phyloP scores from a whole-genome alignment of 2,888 invertebrate genomes.

The Nyleta sp. region DNA sequence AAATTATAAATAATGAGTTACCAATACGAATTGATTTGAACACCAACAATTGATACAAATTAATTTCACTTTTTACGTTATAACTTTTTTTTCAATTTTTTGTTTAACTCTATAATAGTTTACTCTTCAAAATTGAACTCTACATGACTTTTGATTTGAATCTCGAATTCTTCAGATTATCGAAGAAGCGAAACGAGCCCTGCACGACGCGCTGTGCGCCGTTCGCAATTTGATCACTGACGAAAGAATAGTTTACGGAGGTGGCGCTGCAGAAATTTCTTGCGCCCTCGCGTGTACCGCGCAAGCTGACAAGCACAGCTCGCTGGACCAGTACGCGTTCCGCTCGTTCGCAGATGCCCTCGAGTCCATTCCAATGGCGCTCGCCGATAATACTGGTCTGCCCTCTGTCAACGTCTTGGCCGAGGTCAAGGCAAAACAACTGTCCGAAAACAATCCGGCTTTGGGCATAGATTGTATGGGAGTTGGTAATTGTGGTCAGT shows the following conservation, averaged over 20 bases:
- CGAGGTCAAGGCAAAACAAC: conserved; percentile 95
- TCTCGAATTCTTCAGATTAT: conserved; percentile 87
- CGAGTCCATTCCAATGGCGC: conserved; percentile 96
- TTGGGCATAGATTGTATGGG: conserved; percentile 98
- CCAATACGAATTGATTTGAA: too few species aligned
- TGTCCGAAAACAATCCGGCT: conserved; percentile 91
- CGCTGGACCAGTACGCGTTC: conserved; percentile 98
- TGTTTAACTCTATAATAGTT: too few species aligned
- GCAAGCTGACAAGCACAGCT: conserved; percentile 93
- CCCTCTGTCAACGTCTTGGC: conserved; percentile 96
- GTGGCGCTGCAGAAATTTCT: conserved; percentile 98
- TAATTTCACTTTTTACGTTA: background rate
- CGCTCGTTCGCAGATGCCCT: conserved; percentile 97
- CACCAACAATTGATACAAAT: conserved; percentile 37
- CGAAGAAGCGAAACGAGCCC: conserved; percentile 89
- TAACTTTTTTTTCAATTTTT: background rate
- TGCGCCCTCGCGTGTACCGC: conserved; percentile 95
- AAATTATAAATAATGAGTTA: background rate
- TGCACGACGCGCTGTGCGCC: conserved; percentile 90
- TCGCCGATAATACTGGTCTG: conserved; percentile 98
- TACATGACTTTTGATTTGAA: too few species aligned
- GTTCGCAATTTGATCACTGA: conserved; percentile 89
- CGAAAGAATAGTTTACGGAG: conserved; percentile 95
- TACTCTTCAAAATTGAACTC: too few species aligned
- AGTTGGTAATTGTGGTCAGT: conserved; percentile 85